Conservation (phyloP, 1,140 invertebrate genomes). For the Triops cancriformis region DNA sequence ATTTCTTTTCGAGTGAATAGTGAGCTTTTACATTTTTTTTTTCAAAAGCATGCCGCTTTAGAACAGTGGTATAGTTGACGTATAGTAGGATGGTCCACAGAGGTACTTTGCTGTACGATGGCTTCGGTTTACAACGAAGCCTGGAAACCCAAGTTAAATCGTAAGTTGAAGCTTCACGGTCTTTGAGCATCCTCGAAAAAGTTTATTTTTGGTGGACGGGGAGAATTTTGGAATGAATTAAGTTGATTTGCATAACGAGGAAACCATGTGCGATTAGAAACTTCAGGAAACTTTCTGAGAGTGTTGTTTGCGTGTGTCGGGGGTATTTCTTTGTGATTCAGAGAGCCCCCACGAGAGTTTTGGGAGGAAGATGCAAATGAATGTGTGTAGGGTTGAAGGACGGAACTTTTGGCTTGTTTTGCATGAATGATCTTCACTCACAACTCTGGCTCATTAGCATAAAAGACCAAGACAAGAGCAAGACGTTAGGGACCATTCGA, state of each 20-base stretch:
- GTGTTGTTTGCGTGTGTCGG: conserved; percentile 12
- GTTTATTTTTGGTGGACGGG: background rate
- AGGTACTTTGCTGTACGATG: no score
- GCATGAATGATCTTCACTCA: background rate
- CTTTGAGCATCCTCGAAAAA: no score
- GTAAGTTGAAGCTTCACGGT: no score
- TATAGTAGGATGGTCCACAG: no score
- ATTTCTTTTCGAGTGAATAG: no score
- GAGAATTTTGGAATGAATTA: background rate
- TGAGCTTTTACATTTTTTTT: no score
- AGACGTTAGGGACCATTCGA: background rate
- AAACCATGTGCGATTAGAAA: conserved; percentile 6
- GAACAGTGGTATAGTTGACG: no score
- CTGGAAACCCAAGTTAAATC: no score
- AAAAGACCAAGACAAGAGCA: background rate
- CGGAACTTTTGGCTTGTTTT: background rate
- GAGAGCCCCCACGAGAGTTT: background rate
- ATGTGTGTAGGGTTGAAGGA: background rate
- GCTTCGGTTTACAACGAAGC: no score
- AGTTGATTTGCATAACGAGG: conserved; percentile 4
- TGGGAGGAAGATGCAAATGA: background rate
- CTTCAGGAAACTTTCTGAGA: background rate
- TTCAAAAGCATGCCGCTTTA: no score
- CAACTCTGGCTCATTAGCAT: background rate
- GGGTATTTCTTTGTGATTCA: background rate